Base-by-base conservation (phyloP, 2,888 invertebrate species). In the Philaethria dido region DNA sequence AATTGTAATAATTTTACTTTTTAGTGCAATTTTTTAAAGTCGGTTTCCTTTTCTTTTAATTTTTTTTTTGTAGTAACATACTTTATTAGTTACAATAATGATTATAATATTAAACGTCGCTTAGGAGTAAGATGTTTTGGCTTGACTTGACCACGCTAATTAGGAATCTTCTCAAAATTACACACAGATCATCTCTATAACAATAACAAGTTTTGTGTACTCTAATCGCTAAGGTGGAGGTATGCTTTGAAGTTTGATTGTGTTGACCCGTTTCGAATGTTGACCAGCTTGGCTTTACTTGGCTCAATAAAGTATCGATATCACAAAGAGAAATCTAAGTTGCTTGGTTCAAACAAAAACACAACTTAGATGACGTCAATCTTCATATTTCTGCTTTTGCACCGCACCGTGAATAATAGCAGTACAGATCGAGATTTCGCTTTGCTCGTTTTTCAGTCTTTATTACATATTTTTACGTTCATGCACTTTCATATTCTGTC, bases 321-420 rank as follows among this genome's bases (percentile, higher is more conserved):
- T 42, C 42, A 22, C 9, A 42, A 42, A 57, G 57, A 57, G 57
- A 42, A 39, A 57, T 57, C 57, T 22, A 57, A 42, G 22, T 57
- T 11, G 39, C 2, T 22, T 13, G 57, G 8, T n/a, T 39, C 42
- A 16, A 57, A 57, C 57, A 57, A 57, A 57, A 57, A 42, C 57
- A 22, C 42, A 57, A 57, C 22, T 39, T 57, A 42, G 20, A 39
- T 42, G 57, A 42, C 22, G 57, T 22, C 57, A 22, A 57, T 57
- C 42, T 57, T 42, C 57, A 57, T 57, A 42, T 57, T 57, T 57
- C 42, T 57, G 42, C 57, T 57, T 57, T 57, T 22, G 57, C 42
- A 25, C 42, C 22, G 57, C 57, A 57, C 57, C 42, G 25, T 57
- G 16, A 42, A 42, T 57, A 57, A 57, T 42, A 42, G 5, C 29